Conservation (phyloP, 2,113 vertebrate species). For the Chaetodon auriga region DNA sequence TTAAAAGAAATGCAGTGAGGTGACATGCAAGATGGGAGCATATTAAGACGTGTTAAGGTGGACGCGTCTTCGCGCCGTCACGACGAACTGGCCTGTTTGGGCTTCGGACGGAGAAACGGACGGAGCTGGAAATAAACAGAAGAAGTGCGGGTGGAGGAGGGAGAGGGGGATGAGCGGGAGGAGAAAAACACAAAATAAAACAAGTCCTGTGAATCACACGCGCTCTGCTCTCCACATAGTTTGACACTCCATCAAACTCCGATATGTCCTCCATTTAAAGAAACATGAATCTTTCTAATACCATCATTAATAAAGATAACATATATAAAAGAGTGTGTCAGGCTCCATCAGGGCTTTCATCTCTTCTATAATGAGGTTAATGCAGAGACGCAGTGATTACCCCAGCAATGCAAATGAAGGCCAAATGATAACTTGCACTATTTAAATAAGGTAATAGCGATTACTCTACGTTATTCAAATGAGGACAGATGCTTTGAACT, state of each 20-base stretch:
- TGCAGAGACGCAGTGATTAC: slow-evolving; percentile 79
- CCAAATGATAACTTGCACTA: slow-evolving; percentile 84
- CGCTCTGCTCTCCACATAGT: slow-evolving; percentile 14
- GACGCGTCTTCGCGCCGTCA: background rate
- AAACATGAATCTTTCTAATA: slow-evolving; percentile 75
- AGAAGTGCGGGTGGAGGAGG: background rate
- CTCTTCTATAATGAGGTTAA: slow-evolving; percentile 81
- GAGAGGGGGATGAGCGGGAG: background rate
- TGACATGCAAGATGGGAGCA: background rate
- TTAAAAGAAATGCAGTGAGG: background rate
- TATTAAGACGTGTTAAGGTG: background rate
- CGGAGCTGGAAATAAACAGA: background rate
- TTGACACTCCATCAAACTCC: slow-evolving; percentile 61
- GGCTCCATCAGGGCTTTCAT: slow-evolving; percentile 81
- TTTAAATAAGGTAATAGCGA: slow-evolving; percentile 84
- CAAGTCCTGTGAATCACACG: background rate
- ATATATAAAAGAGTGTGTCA: slow-evolving; percentile 79
- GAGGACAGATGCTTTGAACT: slow-evolving; percentile 75
- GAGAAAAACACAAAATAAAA: background rate
- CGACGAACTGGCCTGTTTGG: background rate
- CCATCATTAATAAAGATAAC: slow-evolving; percentile 81
- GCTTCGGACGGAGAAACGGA: slow-evolving; percentile 2
- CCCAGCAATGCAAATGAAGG: slow-evolving; percentile 81
- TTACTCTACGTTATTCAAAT: slow-evolving; percentile 82
- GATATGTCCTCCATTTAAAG: slow-evolving; percentile 66